A percentile compares a stretch with the other conserved stretches of the same genome.
These are phyloP conservation scores for Thalpophila matura DNA, from an alignment of 2,888 invertebrate genomes.

Conservation along the genomic window DNA sequence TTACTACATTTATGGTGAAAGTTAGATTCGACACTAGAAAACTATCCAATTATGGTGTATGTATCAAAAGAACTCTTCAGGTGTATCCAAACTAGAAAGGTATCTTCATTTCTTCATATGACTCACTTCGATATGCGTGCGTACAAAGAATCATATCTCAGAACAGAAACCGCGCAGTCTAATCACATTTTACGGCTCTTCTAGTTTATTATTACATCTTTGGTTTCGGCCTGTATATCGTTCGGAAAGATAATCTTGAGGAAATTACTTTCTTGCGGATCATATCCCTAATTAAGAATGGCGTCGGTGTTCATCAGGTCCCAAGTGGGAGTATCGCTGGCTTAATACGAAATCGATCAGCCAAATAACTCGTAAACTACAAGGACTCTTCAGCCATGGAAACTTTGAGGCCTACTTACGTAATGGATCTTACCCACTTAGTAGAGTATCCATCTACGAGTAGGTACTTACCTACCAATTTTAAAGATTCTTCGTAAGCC, in stretches of 20 bases:
- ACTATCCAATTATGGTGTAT: too few species aligned
- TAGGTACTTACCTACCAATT: too few species aligned
- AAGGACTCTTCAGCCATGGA: slow-evolving; percentile 28
- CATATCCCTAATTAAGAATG: slow-evolving; percentile 85
- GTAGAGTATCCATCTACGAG: not conserved
- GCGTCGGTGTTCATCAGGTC: slow-evolving; percentile 73
- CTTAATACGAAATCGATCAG: slow-evolving; percentile 81
- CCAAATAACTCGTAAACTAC: slow-evolving; percentile 64
- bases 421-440: slow-evolving; percentile 16
- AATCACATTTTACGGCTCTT: slow-evolving; percentile 60
- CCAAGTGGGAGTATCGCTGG: slow-evolving; percentile 71
- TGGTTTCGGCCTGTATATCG: slow-evolving; percentile 65
- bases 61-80: too few species aligned
- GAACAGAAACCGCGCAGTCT: slow-evolving; percentile 21
- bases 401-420: slow-evolving; percentile 33
- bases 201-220: slow-evolving; percentile 69
- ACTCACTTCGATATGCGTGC: not conserved
- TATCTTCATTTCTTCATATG: slow-evolving; percentile 14
- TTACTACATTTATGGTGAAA: too few species aligned
- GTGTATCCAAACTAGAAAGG: slow-evolving; percentile 5
- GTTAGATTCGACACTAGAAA: not conserved
- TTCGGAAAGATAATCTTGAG: slow-evolving; percentile 74
- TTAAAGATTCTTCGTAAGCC: not conserved
- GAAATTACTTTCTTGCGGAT: slow-evolving; percentile 85
- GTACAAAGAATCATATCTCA: slow-evolving; percentile 15